Conservation (phyloP, 2,888 invertebrate genomes). For the Meteorus colon region DNA sequence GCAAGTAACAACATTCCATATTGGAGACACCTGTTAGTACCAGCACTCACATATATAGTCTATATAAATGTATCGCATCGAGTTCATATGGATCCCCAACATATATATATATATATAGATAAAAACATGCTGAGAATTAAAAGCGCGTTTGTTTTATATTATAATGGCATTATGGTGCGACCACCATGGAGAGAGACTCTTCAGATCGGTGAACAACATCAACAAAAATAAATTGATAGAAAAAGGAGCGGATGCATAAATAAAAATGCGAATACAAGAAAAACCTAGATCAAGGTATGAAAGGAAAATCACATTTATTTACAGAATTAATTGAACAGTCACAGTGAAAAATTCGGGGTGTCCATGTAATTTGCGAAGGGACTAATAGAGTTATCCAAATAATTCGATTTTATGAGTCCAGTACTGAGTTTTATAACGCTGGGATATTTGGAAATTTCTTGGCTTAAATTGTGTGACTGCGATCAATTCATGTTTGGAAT, state of each 20-base stretch:
- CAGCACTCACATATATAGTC: conserved; percentile 70
- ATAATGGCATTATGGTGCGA: conserved; percentile 67
- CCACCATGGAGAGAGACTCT: conserved; percentile 46
- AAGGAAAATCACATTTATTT: no score
- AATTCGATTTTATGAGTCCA: no score
- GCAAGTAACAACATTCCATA: conserved; percentile 66
- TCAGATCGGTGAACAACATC: conserved; percentile 41
- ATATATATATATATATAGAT: conserved; percentile 46
- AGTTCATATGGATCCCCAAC: conserved; percentile 57
- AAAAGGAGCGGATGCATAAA: neutral
- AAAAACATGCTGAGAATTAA: conserved; percentile 67
- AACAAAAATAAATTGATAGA: conserved; percentile 33
- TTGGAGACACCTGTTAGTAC: conserved; percentile 69
- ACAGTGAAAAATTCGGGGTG: no score
- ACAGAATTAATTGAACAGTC: no score
- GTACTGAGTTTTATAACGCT: no score
- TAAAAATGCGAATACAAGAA: neutral
- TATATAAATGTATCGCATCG: conserved; percentile 62
- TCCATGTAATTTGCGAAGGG: no score
- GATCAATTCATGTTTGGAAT: no score
- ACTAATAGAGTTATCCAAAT: no score
- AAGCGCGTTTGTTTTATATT: conserved; percentile 66
- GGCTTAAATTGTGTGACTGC: no score
- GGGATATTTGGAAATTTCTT: no score
- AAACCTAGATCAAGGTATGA: no score